Conservation (phyloP, 1,140 invertebrate species). For the Ctenoplectra terminalis region DNA sequence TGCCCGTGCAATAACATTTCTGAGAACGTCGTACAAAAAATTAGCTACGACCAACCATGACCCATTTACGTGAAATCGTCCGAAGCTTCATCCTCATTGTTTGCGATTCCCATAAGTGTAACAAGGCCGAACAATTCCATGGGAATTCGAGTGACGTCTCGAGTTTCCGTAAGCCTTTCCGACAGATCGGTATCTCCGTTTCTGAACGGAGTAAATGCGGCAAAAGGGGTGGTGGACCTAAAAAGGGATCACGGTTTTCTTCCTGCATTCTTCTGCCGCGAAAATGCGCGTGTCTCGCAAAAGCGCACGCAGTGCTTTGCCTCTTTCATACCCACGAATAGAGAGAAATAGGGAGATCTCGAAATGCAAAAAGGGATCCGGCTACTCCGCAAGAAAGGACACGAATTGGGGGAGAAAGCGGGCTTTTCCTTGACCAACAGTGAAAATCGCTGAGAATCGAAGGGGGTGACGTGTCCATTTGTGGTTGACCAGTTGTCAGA, state of each 20-base stretch:
- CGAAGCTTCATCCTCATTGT: constrained; percentile 58
- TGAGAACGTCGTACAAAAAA: no score
- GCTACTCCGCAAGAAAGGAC: constrained; percentile 71
- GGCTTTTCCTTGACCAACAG: constrained; percentile 60
- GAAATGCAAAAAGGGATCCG: constrained; percentile 76
- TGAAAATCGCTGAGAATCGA: constrained; percentile 77
- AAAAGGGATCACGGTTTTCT: constrained; percentile 59
- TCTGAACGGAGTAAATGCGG: constrained; percentile 30
- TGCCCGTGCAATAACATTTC: no score
- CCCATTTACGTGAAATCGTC: constrained; percentile 70
- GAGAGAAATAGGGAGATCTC: constrained; percentile 62
- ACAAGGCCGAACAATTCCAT: constrained; percentile 38
- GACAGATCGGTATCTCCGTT: constrained; percentile 59
- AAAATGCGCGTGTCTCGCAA: constrained; percentile 72
- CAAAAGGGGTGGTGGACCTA: constrained; percentile 49
- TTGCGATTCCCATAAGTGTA: constrained; percentile 60
- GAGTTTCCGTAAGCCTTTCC: constrained; percentile 54
- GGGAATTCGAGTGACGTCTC: constrained; percentile 55
- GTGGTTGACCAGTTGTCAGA: constrained; percentile 80
- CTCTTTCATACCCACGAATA: constrained; percentile 74
- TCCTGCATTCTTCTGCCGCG: constrained; percentile 63
- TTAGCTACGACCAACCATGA: no score
- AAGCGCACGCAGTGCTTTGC: constrained; percentile 70
- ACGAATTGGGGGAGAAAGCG: constrained; percentile 45
- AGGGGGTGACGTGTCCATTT: constrained; percentile 83